phyloP scores from a whole-genome alignment of 2,888 invertebrate species.

The Autographa pulchrina region DNA sequence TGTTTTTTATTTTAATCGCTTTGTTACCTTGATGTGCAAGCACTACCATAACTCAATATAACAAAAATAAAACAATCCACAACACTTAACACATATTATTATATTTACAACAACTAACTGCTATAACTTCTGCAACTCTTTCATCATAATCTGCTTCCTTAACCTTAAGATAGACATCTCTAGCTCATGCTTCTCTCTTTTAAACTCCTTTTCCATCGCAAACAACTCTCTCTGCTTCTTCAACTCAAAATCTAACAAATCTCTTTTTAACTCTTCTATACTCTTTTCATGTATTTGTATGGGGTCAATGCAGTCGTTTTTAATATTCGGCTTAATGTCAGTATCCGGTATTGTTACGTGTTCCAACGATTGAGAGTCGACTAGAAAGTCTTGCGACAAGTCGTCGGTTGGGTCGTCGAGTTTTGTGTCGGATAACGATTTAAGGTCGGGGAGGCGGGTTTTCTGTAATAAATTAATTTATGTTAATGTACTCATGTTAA shows the following conservation, averaged over 20 bases:
- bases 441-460: not conserved
- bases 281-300: conserved; percentile 44
- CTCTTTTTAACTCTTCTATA: conserved; percentile 51
- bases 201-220: conserved; percentile 59
- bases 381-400: conserved; percentile 26
- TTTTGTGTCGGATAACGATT: conserved; percentile 36
- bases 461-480: conserved; percentile 33
- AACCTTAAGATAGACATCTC: conserved; percentile 59
- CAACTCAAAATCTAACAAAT: conserved; percentile 59
- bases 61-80: not conserved
- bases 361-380: conserved; percentile 26
- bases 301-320: conserved; percentile 37
- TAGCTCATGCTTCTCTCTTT: conserved; percentile 55
- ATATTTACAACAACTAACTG: not conserved
- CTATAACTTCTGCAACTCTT: conserved; percentile 54
- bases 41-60: too few relatives aligned
- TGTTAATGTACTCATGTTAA: too few relatives aligned
- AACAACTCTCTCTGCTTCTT: conserved; percentile 57
- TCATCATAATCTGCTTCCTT: conserved; percentile 54
- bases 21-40: too few relatives aligned
- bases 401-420: conserved; percentile 35
- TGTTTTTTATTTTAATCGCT: too few relatives aligned
- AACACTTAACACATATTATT: not conserved
- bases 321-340: conserved; percentile 48
- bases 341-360: conserved; percentile 36